phyloP scores from a whole-genome alignment of 1,140 invertebrate genomes.

The Hycleus phaleratus region DNA sequence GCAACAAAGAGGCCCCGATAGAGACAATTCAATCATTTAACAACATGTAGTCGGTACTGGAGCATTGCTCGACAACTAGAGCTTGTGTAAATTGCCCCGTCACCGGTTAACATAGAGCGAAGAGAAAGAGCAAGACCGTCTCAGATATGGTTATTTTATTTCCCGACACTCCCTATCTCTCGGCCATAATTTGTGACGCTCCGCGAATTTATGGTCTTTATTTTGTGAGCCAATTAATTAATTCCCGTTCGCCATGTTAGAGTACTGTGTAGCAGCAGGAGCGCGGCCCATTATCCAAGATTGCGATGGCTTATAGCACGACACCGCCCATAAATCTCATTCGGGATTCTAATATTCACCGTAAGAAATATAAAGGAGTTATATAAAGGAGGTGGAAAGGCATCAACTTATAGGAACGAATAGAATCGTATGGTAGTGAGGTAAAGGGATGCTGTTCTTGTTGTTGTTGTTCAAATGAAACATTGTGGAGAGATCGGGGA shows the following conservation, averaged over 20 bases:
- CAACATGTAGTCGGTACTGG: no score
- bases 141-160: constrained; percentile 42
- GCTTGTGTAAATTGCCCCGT: no score
- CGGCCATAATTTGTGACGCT: constrained; percentile 42
- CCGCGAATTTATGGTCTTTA: constrained; percentile 43
- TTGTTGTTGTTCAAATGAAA: neutral
- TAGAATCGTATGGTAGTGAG: constrained; percentile 6
- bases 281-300: constrained; percentile 38
- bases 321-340: constrained; percentile 37
- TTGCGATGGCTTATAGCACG: constrained; percentile 38
- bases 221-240: constrained; percentile 44
- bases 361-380: constrained; percentile 12
- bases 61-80: no score
- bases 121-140: neutral
- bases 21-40: no score
- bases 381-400: neutral
- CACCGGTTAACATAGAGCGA: neutral
- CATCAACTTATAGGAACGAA: no score
- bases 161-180: constrained; percentile 39
- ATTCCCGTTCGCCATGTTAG: constrained; percentile 38
- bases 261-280: constrained; percentile 14
- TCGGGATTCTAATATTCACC: constrained; percentile 37
- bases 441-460: neutral
- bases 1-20: no score
- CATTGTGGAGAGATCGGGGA: neutral